Evolutionary conservation across 2,888 invertebrate species (phyloP).

Genomic region (Meganola albula): DNA sequence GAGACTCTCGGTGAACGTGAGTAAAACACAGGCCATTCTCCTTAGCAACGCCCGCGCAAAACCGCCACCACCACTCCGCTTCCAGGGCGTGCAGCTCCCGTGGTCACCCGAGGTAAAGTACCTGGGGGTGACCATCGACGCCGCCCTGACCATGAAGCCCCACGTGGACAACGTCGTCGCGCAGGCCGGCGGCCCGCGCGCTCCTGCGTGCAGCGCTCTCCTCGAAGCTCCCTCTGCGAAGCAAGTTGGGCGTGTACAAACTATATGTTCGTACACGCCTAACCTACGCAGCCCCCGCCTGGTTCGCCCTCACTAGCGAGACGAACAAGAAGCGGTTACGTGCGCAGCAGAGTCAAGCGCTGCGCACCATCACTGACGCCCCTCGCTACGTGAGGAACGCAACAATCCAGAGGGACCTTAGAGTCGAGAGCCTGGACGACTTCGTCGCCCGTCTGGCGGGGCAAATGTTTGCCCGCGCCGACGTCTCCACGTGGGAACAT

Average conservation of each 20-base stretch:
- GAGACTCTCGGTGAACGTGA: slow-evolving; percentile 12
- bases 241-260: slow-evolving; percentile 21
- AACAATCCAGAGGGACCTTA: slow-evolving; percentile 7
- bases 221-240: slow-evolving; percentile 16
- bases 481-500: not conserved
- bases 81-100: slow-evolving; percentile 7
- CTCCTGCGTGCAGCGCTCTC: no score
- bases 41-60: not conserved
- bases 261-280: slow-evolving; percentile 17
- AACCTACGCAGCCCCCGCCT: slow-evolving; percentile 15
- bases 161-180: slow-evolving; percentile 11
- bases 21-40: slow-evolving; percentile 23
- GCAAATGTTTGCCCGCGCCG: no score
- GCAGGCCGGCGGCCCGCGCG: no score
- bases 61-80: not conserved
- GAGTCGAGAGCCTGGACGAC: slow-evolving; percentile 3
- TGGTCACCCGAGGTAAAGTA: slow-evolving; percentile 15
- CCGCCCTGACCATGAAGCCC: slow-evolving; percentile 13
- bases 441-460: slow-evolving; percentile 8
- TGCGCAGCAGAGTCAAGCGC: slow-evolving; percentile 1
- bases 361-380: not conserved
- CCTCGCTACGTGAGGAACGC: slow-evolving; percentile 7
- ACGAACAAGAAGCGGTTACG: not conserved
- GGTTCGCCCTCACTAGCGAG: slow-evolving; percentile 5
- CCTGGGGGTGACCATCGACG: slow-evolving; percentile 22